Evolutionary conservation across 2,113 vertebrate genomes (phyloP).

Genomic region (Ophthalmolycus amberensis): DNA sequence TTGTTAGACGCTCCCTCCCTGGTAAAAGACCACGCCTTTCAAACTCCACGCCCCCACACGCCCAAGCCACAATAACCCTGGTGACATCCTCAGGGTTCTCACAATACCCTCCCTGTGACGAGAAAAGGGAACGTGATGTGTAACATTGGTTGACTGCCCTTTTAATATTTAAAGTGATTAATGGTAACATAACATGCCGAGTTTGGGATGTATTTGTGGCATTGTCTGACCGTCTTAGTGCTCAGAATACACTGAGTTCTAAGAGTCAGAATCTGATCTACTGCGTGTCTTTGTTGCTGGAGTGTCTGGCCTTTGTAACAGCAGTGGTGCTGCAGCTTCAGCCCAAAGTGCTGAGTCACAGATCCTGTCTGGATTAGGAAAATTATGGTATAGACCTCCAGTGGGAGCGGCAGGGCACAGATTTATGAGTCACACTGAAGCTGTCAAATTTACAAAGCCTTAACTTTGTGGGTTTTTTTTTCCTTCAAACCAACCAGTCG

Average conservation of each 20-base stretch:
- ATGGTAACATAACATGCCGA: background rate
- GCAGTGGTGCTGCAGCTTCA: conserved; percentile 3
- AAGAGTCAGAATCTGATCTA: background rate
- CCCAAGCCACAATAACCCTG: background rate
- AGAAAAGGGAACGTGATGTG: background rate
- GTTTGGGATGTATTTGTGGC: background rate
- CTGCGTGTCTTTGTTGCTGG: background rate
- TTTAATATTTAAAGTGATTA: background rate
- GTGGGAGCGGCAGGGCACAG: conserved; percentile 19
- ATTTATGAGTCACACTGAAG: conserved; percentile 43
- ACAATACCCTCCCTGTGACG: background rate
- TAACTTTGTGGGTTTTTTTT: background rate
- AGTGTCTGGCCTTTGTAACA: conserved; percentile 4
- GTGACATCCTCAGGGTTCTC: background rate
- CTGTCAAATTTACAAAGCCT: conserved; percentile 21
- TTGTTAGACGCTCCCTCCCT: no score
- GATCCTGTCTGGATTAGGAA: conserved; percentile 37
- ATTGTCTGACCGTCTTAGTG: background rate
- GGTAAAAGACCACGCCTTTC: no score
- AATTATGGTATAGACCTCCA: conserved; percentile 8
- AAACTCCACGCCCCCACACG: no score
- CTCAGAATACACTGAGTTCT: background rate
- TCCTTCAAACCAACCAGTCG: background rate
- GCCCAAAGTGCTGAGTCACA: conserved; percentile 60
- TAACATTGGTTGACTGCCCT: background rate